Percentiles rank a stretch among this genome's conserved stretches.
Conservation (phyloP, 2,113 vertebrate genomes). For the Fregata magnificens region DNA sequence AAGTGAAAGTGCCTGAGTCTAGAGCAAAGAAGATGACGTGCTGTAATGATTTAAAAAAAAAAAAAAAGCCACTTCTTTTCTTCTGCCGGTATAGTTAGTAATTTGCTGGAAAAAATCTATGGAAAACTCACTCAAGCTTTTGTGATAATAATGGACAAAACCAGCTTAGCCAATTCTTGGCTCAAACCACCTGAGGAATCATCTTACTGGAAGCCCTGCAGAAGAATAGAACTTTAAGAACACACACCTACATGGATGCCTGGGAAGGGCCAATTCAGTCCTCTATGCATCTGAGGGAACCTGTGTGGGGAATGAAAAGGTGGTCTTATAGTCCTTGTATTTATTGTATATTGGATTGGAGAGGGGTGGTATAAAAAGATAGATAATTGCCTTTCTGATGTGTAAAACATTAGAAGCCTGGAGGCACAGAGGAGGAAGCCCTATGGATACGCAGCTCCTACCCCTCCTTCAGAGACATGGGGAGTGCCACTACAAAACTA, state of each 20-base stretch:
- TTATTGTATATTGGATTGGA: neutral
- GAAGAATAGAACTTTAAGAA: neutral
- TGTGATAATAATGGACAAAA: neutral
- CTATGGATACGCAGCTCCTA: neutral
- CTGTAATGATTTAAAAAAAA: neutral
- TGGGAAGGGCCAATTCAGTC: neutral
- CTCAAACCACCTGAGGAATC: neutral
- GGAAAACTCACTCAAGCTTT: neutral
- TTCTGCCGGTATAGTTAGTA: neutral
- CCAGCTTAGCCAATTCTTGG: neutral
- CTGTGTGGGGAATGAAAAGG: neutral
- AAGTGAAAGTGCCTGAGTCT: neutral
- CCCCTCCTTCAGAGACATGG: neutral
- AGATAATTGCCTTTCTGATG: neutral
- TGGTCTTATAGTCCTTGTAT: neutral
- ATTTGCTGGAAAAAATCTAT: neutral
- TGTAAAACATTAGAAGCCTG: neutral
- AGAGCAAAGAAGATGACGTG: neutral
- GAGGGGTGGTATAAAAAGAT: neutral
- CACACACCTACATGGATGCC: neutral
- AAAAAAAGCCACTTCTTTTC: neutral
- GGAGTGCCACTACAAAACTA: neutral
- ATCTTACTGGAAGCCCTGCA: neutral
- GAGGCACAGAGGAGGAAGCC: neutral
- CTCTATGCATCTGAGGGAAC: neutral